Conservation (phyloP, 2,888 invertebrate species). For the Agrochola litura region DNA sequence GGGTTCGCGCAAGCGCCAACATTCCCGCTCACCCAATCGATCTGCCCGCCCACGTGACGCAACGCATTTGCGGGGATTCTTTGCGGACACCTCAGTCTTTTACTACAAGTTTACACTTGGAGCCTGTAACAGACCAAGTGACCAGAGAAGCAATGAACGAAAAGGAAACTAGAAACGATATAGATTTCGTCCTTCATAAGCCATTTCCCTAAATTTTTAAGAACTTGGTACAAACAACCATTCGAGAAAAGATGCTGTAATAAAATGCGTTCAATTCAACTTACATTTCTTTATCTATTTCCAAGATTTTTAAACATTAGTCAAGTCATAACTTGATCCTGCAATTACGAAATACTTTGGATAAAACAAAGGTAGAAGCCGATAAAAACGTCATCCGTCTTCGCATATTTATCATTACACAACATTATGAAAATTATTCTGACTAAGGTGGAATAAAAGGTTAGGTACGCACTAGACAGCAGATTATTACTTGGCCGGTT, state of each 20-base stretch:
- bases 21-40: slow-evolving; percentile 83
- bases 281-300: slow-evolving; percentile 9
- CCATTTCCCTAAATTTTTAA: slow-evolving; percentile 2
- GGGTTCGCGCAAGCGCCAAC: slow-evolving; percentile 86
- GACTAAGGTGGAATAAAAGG: slow-evolving; percentile 20
- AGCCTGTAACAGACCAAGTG: slow-evolving; percentile 44
- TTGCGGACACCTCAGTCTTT: slow-evolving; percentile 79
- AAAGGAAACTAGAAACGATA: slow-evolving; percentile 18
- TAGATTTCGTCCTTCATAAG: too few relatives aligned
- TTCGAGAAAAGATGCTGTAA: not conserved
- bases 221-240: not conserved
- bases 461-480: slow-evolving; percentile 7
- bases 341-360: slow-evolving; percentile 23
- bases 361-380: slow-evolving; percentile 11
- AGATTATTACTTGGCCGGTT: slow-evolving; percentile 19
- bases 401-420: slow-evolving; percentile 43
- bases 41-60: slow-evolving; percentile 89
- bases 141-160: slow-evolving; percentile 12
- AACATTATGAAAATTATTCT: slow-evolving; percentile 41
- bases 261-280: not conserved
- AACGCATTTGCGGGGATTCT: slow-evolving; percentile 89
- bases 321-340: slow-evolving; percentile 18
- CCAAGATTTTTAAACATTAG: slow-evolving; percentile 2
- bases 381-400: slow-evolving; percentile 35
- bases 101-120: slow-evolving; percentile 61